Percentiles rank a stretch among this genome's conserved stretches.
Conservation (phyloP, 2,113 vertebrate species). For the Micromys minutus region DNA sequence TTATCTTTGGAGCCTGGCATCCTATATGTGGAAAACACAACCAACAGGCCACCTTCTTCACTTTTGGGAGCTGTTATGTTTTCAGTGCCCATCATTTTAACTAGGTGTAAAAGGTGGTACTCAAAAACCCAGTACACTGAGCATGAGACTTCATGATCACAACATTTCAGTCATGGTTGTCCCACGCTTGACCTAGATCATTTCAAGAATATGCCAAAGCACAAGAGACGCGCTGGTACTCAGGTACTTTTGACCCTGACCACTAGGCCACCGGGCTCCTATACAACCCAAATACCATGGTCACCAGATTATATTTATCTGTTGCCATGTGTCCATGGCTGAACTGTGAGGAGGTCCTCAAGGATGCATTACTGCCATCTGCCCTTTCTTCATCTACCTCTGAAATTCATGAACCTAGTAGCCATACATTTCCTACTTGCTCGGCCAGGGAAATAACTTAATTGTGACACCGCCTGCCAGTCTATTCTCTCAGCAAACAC, state of each 20-base stretch:
- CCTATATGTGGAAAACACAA: neutral
- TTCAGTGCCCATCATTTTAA: neutral
- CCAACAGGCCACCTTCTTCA: neutral
- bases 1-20: neutral
- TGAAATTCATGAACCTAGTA: slow-evolving; percentile 48
- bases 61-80: neutral
- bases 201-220: neutral
- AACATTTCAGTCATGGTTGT: neutral
- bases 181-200: neutral
- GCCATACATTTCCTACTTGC: slow-evolving; percentile 30
- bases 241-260: neutral
- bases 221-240: neutral
- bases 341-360: neutral
- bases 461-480: neutral
- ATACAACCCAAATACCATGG: neutral
- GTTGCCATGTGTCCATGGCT: neutral
- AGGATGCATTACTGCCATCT: neutral
- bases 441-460: slow-evolving; percentile 37
- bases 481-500: slow-evolving; percentile 34
- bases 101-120: neutral
- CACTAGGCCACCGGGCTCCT: neutral
- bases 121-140: neutral
- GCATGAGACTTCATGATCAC: neutral
- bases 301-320: neutral
- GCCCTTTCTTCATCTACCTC: slow-evolving; percentile 31